These are phyloP conservation scores for Masnerella sp. DNA, from an alignment of 2,888 invertebrate genomes.

Conservation along the genomic window DNA sequence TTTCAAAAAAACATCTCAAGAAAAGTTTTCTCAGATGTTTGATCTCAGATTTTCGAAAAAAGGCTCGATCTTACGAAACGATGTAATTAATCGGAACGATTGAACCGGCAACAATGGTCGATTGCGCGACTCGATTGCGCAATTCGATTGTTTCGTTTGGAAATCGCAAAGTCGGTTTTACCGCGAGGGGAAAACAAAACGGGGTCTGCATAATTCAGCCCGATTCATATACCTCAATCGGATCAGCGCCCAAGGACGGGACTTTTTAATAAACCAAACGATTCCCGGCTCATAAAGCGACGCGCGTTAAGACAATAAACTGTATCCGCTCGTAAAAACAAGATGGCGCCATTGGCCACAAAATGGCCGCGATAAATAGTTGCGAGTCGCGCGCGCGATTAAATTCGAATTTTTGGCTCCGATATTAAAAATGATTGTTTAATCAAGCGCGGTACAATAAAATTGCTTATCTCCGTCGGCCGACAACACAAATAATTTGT, in stretches of 20 bases:
- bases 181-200: constrained; percentile 14
- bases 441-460: constrained; percentile 57
- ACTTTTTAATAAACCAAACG: constrained; percentile 63
- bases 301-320: constrained; percentile 63
- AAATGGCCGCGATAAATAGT: constrained; percentile 74
- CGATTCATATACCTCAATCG: constrained; percentile 38
- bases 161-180: neutral
- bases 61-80: constrained; percentile 20
- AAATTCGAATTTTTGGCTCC: constrained; percentile 26
- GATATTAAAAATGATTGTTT: constrained; percentile 59
- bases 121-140: constrained; percentile 14
- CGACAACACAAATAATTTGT: constrained; percentile 60
- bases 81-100: constrained; percentile 22
- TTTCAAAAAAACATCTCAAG: too few species aligned
- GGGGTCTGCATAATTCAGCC: constrained; percentile 34
- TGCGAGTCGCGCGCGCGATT: constrained; percentile 62
- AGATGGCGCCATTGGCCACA: constrained; percentile 72
- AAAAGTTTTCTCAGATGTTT: too few species aligned
- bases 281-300: constrained; percentile 56
- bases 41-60: too few species aligned
- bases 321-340: constrained; percentile 73
- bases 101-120: constrained; percentile 23
- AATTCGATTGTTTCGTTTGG: constrained; percentile 9
- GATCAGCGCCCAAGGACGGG: constrained; percentile 41
- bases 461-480: constrained; percentile 50